Conservation (phyloP, 2,888 invertebrate species). For the Parasteatoda lunata region DNA sequence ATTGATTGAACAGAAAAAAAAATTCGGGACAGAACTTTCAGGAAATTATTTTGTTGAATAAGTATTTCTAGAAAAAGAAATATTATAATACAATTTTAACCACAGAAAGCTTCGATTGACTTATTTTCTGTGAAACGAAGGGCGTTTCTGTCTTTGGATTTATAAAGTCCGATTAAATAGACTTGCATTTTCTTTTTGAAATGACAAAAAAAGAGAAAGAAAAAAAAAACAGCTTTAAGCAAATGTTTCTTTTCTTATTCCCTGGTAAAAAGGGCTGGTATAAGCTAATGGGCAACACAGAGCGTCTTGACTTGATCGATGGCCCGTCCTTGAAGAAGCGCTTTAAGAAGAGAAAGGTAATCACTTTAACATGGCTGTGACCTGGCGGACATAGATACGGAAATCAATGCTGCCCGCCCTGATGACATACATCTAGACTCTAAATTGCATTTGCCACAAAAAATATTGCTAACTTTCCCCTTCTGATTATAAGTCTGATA, state of each 20-base stretch:
- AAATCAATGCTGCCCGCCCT: conserved; percentile 59
- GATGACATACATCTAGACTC: conserved; percentile 52
- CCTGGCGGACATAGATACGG: conserved; percentile 61
- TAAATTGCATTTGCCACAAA: conserved; percentile 39
- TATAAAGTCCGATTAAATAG: conserved; percentile 48
- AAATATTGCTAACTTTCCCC: conserved; percentile 9
- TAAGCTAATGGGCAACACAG: conserved; percentile 60
- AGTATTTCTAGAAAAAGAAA: not conserved
- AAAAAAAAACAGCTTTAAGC: conserved; percentile 48
- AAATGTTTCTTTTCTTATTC: conserved; percentile 41
- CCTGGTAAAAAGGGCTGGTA: conserved; percentile 32
- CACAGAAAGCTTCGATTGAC: conserved; percentile 33
- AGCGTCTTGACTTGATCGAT: conserved; percentile 43
- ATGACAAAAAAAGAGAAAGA: too few relatives aligned
- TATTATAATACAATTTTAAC: not conserved
- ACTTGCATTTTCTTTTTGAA: conserved; percentile 10
- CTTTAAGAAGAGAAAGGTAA: conserved; percentile 50
- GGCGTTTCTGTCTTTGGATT: conserved; percentile 37
- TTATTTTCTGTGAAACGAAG: conserved; percentile 24
- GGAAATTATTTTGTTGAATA: not conserved
- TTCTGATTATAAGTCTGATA: not conserved
- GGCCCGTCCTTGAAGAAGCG: conserved; percentile 45
- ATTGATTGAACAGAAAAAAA: conserved; percentile 2
- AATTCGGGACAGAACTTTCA: not conserved
- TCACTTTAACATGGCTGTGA: conserved; percentile 63